Conservation (phyloP, 2,888 invertebrate species). For the Ochropleura leucogaster region DNA sequence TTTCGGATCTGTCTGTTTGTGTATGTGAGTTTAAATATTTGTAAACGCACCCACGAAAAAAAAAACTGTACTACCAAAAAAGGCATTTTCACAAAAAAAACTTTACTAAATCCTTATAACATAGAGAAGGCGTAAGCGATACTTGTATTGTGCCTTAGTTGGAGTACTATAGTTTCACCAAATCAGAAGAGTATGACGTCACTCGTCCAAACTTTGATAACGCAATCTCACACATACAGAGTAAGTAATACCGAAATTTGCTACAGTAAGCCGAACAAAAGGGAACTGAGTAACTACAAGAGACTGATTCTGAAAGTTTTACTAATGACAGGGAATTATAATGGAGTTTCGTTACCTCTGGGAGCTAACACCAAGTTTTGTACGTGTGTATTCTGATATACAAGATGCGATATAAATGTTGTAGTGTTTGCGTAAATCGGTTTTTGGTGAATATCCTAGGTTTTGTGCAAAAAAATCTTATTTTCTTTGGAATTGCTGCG, state of each 20-base stretch:
- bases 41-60: neutral
- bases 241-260: slow-evolving; percentile 48
- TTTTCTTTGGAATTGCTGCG: no score
- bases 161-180: slow-evolving; percentile 6
- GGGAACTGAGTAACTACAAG: slow-evolving; percentile 55
- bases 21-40: no score
- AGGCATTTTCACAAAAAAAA: neutral
- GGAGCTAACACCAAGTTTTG: slow-evolving; percentile 65
- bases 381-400: slow-evolving; percentile 54
- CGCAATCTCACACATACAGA: slow-evolving; percentile 28
- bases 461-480: neutral
- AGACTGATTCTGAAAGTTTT: slow-evolving; percentile 72
- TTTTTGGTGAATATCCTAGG: neutral
- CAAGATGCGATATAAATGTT: slow-evolving; percentile 14
- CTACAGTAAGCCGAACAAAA: slow-evolving; percentile 53
- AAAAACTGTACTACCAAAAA: neutral
- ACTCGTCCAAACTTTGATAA: slow-evolving; percentile 30
- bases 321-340: slow-evolving; percentile 78
- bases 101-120: neutral
- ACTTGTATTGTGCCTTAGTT: slow-evolving; percentile 1
- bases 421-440: no score
- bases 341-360: slow-evolving; percentile 75
- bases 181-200: slow-evolving; percentile 33
- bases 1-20: no score
- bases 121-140: neutral